Base-by-base conservation (phyloP, 1,140 invertebrate species). In the Listronotus bonariensis region DNA sequence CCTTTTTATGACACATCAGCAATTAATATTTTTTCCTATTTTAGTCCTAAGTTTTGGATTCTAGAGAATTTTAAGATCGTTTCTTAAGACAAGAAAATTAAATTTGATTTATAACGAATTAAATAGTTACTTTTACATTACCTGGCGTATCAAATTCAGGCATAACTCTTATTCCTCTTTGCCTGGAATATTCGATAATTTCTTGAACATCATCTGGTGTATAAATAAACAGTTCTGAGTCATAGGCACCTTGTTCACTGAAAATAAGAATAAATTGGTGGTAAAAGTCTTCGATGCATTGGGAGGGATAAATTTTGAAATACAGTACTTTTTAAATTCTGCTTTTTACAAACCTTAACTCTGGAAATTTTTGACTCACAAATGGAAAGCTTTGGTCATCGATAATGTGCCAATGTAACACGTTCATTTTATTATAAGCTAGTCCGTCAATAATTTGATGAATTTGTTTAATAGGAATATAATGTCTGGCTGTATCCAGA, bases 391-490 rank as follows among this genome's bases (percentile, higher is more conserved):
- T 90, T 68, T 93, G 89, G 75, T 96, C 92, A 77, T 97, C 95
- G 0, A 92, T 88, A 31, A 97, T 91, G 77, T 97, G 95, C 95
- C 95, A 97, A 77, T 97, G 95, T 63, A 97, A 89, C 0, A 96
- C 92, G 78, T 97, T 97, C 55, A 94, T 79, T 79, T 97, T 97
- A 77, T 93, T 95, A 68, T 89, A 89, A 1, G 88, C 85, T 92
- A 97, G 93, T 0, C 90, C 88, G 63, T 92, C 90, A 26, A 96
- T 72, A 1, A 86, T 89, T 36, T 84, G 76, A 12, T 86, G 70
- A 18, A 96, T 86, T 41, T 84, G 85, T 4, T 72, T 52, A 1
- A 92, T 66, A 0, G 89, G 84, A 7, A 93, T 78, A 77, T 84
- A 96, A 80, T 96, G 93, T 5, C 94, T 82, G 1, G 90, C 85